Conservation (phyloP, 2,797 vertebrate genomes). For the Pseudochirops cupreus region DNA sequence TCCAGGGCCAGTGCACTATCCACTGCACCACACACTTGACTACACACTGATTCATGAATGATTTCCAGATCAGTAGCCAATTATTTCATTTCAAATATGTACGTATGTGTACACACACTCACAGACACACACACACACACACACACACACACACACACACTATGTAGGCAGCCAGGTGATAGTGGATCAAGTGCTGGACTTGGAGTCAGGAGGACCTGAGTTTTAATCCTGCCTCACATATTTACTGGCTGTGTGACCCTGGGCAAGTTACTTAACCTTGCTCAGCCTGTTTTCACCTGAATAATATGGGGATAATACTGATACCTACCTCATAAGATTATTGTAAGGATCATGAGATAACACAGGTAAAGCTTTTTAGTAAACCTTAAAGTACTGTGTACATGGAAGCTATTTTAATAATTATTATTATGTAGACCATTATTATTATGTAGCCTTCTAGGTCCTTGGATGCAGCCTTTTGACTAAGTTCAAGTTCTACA, state of each 20-base stretch:
- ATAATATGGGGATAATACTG: background rate
- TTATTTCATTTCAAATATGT: background rate
- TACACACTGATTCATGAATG: background rate
- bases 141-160: too few relatives aligned
- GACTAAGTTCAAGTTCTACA: too few relatives aligned
- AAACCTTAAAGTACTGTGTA: background rate
- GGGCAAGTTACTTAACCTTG: background rate
- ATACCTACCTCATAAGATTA: background rate
- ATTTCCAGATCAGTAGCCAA: background rate
- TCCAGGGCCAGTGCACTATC: background rate
- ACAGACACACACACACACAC: too few relatives aligned
- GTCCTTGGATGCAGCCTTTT: too few relatives aligned
- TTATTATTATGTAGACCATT: background rate
- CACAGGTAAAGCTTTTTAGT: background rate
- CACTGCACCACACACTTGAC: background rate
- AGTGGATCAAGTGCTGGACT: background rate
- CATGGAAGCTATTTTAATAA: background rate
- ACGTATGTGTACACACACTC: background rate
- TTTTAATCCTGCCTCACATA: background rate
- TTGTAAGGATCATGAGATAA: background rate
- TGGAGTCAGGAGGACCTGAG: background rate
- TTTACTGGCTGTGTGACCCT: background rate
- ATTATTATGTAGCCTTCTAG: too few relatives aligned
- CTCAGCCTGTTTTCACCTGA: background rate
- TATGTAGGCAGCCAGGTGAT: background rate